These are phyloP conservation scores for Criorhina ranunculi DNA, from an alignment of 2,888 invertebrate species.

Conservation along the genomic window DNA sequence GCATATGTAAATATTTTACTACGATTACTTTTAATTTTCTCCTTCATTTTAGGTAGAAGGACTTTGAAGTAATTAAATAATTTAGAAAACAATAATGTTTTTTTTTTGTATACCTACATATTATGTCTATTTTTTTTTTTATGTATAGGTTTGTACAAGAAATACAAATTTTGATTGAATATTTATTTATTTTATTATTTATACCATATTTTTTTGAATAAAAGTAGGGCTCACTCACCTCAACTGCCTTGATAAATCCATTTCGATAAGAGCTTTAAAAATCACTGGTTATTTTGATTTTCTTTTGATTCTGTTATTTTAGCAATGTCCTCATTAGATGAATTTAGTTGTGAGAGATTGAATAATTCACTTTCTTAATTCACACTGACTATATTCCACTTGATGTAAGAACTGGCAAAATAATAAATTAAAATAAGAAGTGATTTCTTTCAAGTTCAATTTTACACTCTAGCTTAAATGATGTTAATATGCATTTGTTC, in stretches of 20 bases:
- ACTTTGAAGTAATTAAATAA: no score
- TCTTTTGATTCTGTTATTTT: slow-evolving; percentile 13
- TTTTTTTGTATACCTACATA: no score
- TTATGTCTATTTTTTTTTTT: no score
- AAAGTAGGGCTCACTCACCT: slow-evolving; percentile 81
- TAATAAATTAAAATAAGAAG: slow-evolving; percentile 8
- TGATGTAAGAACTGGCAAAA: background rate
- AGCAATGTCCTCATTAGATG: slow-evolving; percentile 38
- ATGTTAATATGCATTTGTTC: background rate
- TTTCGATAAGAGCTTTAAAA: slow-evolving; percentile 78
- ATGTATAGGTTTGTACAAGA: no score
- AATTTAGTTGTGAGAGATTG: background rate
- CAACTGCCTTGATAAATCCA: slow-evolving; percentile 85
- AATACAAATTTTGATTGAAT: no score
- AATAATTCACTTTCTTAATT: slow-evolving; percentile 28
- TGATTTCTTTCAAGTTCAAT: background rate
- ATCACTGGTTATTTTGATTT: background rate
- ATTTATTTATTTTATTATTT: no score
- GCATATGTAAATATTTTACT: no score
- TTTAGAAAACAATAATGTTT: no score
- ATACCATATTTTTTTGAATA: background rate
- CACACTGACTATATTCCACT: slow-evolving; percentile 21
- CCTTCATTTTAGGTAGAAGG: no score
- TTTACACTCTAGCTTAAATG: slow-evolving; percentile 1
- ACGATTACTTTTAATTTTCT: no score